Conservation (phyloP, 2,113 vertebrate species). For the Cephalopholis sonnerati region DNA sequence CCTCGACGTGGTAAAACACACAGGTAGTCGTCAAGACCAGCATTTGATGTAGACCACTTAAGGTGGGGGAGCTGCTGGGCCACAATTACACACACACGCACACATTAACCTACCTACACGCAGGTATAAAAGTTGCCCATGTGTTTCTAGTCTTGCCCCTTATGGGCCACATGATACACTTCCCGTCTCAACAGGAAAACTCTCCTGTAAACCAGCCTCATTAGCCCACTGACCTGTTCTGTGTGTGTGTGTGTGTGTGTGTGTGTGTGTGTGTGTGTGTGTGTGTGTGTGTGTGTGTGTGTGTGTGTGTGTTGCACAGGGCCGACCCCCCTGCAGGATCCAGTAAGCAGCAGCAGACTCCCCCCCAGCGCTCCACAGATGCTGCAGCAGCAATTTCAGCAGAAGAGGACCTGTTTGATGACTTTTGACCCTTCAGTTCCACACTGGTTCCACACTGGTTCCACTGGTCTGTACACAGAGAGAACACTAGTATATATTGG, state of each 20-base stretch:
- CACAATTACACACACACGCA: slow-evolving; percentile 2
- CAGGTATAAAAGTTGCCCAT: slow-evolving; percentile 60
- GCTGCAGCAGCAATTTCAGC: slow-evolving; percentile 80
- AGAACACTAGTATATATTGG: background rate
- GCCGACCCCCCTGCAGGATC: slow-evolving; percentile 59
- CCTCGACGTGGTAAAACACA: slow-evolving; percentile 1
- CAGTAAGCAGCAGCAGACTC: slow-evolving; percentile 66
- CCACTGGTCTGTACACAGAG: background rate
- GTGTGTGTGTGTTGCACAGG: slow-evolving; percentile 75
- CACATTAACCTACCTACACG: slow-evolving; percentile 30
- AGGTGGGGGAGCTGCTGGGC: slow-evolving; percentile 38
- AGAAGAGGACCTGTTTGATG: slow-evolving; percentile 88
- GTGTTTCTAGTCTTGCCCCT: slow-evolving; percentile 74
- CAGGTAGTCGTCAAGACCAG: slow-evolving; percentile 2
- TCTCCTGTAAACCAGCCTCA: slow-evolving; percentile 76
- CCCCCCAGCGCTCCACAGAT: slow-evolving; percentile 78
- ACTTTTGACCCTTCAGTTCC: slow-evolving; percentile 80
- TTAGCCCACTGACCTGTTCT: slow-evolving; percentile 70
- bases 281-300: slow-evolving; percentile 53
- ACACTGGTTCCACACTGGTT: background rate
- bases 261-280: slow-evolving; percentile 46
- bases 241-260: slow-evolving; percentile 44
- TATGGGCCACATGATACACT: slow-evolving; percentile 73
- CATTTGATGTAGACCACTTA: slow-evolving; percentile 53
- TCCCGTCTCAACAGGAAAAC: slow-evolving; percentile 77